Base-by-base conservation (phyloP, 2,888 invertebrate genomes). In the Pediacus dermestoides region DNA sequence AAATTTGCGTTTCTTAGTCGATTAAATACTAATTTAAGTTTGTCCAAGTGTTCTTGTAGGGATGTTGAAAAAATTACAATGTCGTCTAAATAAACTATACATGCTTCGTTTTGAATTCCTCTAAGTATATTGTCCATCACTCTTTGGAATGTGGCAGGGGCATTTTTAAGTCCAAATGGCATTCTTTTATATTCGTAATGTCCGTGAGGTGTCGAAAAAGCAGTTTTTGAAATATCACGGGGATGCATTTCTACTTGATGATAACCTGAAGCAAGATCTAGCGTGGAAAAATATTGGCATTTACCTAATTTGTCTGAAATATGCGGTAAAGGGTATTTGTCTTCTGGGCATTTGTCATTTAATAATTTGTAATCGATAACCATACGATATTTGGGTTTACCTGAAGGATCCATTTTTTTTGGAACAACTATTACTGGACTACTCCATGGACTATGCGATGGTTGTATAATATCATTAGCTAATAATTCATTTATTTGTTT, bases 221-320 rank as follows among this genome's bases (percentile, higher is more conserved):
- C 23, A 6, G 23, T 23, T 23, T 23, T 23, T 23, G 4, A n/a
- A 28, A 42, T 38, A 9, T 25, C 18, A 13, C 34, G 15, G 14
- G 34, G n/a, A 7, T 32, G 13, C 34, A 44, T 42, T 37, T 44
- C 38, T 14, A 48, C 43, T 16, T 45, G 48, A 30, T 48, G 48
- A 25, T 40, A 46, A n/a, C 44, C 46, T 3, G 3, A 9, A 6
- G 23, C 23, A 3, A 23, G 9, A 23, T 23, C 23, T 23, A 23
- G 10, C n/a, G 23, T 23, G 10, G 9, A 9, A 23, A 23, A 23
- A 23, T 23, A 23, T 23, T 23, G 23, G 23, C 4, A 6, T 23
- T 23, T 23, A 3, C 23, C 23, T 23, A 23, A 23, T n/a, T n/a
- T 23, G 10, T 23, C 23, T 4, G 23, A 3, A 3, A 23, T 23